Conservation (phyloP, 2,113 vertebrate species). For the Myrmophylax atrothorax region DNA sequence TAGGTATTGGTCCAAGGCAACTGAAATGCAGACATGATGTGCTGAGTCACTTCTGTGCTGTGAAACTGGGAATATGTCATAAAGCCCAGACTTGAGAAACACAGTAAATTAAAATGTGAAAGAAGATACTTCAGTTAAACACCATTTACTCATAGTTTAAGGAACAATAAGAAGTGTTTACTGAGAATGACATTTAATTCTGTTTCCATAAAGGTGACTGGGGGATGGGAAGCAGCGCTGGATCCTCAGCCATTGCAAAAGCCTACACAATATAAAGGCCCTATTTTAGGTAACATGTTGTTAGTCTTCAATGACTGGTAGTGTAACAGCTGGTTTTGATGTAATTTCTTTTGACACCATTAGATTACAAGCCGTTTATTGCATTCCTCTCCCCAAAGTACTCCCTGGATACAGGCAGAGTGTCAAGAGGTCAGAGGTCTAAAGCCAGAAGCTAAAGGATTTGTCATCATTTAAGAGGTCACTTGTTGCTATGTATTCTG, state of each 20-base stretch:
- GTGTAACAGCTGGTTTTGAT: slow-evolving; percentile 76
- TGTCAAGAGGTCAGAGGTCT: slow-evolving; percentile 82
- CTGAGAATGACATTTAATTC: background rate
- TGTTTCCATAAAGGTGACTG: background rate
- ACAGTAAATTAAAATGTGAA: slow-evolving; percentile 8
- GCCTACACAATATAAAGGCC: slow-evolving; percentile 47
- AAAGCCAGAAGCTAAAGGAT: slow-evolving; percentile 79
- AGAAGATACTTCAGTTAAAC: background rate
- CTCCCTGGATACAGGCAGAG: slow-evolving; percentile 73
- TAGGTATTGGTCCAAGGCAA: background rate
- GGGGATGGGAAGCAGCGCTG: background rate
- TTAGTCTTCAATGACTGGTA: slow-evolving; percentile 58
- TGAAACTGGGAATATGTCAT: background rate
- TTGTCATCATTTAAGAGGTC: slow-evolving; percentile 79
- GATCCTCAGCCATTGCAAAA: background rate
- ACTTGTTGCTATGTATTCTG: slow-evolving; percentile 67
- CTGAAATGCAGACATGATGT: background rate
- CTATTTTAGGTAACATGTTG: slow-evolving; percentile 69
- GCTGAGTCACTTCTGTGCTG: background rate
- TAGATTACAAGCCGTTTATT: slow-evolving; percentile 79
- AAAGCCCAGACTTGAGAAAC: background rate
- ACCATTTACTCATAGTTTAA: background rate
- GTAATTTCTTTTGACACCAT: slow-evolving; percentile 77
- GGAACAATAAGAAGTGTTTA: background rate
- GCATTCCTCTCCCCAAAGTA: slow-evolving; percentile 71